Conservation (phyloP, 2,797 vertebrate species). For the Paratrypauchen microcephalus region DNA sequence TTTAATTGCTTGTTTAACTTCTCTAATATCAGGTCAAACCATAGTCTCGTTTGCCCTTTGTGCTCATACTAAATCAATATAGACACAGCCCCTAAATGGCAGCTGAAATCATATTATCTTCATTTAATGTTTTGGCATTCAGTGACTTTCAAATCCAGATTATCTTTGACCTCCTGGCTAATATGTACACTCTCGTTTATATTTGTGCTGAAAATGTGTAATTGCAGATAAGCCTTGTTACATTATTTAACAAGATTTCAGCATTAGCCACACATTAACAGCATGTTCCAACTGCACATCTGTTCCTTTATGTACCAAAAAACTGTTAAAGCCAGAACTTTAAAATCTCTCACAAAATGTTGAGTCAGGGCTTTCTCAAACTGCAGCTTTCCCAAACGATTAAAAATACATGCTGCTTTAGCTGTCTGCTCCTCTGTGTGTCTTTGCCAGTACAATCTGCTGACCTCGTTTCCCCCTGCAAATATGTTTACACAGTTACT, state of each 20-base stretch:
- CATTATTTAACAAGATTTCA: slow-evolving; percentile 10
- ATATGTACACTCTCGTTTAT: neutral
- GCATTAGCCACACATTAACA: neutral
- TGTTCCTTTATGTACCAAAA: neutral
- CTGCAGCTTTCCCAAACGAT: slow-evolving; percentile 40
- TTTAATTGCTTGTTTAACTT: slow-evolving; percentile 6
- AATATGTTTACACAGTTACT: slow-evolving; percentile 42
- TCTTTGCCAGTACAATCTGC: slow-evolving; percentile 41
- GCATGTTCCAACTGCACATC: slow-evolving; percentile 8
- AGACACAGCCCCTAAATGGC: slow-evolving; percentile 16
- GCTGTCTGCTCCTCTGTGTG: slow-evolving; percentile 23
- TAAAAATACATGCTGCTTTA: slow-evolving; percentile 47
- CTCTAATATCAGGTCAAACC: slow-evolving; percentile 40
- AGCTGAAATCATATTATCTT: slow-evolving; percentile 21
- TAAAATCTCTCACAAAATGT: slow-evolving; percentile 39
- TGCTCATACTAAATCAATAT: slow-evolving; percentile 31
- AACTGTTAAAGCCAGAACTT: slow-evolving; percentile 26
- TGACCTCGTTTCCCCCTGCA: slow-evolving; percentile 49
- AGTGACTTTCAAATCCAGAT: neutral
- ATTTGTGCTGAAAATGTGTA: slow-evolving; percentile 12
- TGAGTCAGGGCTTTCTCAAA: slow-evolving; percentile 53
- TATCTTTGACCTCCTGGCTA: slow-evolving; percentile 6
- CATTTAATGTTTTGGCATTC: slow-evolving; percentile 13
- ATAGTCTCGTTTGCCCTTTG: neutral
- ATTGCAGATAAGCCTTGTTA: slow-evolving; percentile 12